phyloP scores from a whole-genome alignment of 92 coral and sea anemone species.

The Epizoanthus rinbou region DNA sequence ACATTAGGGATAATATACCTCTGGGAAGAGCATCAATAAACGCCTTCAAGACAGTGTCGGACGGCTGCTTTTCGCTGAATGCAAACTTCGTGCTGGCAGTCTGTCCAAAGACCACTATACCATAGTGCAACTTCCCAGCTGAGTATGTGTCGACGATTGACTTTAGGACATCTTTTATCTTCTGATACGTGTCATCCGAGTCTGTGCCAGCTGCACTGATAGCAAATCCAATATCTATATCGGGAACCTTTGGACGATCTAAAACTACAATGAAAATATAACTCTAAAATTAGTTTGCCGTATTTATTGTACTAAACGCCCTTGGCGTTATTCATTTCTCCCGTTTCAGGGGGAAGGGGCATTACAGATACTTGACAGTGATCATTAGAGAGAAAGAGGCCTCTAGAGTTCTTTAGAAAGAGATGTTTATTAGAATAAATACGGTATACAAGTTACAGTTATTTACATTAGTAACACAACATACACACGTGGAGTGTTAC shows the following conservation, averaged over 20 bases:
- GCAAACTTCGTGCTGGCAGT: conserved; percentile 40
- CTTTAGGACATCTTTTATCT: conserved; percentile 43
- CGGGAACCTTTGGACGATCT: conserved; percentile 29
- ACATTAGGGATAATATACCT: background rate
- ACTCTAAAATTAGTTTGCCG: too few species aligned
- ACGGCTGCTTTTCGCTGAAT: conserved; percentile 26
- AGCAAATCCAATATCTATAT: conserved; percentile 55
- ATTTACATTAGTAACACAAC: too few species aligned
- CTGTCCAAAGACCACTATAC: conserved; percentile 48
- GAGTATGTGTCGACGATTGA: conserved; percentile 48
- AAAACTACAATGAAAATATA: background rate
- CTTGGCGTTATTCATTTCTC: too few species aligned
- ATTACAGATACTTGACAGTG: too few species aligned
- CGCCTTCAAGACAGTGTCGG: conserved; percentile 31
- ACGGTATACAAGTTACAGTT: too few species aligned
- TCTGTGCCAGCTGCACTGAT: conserved; percentile 46
- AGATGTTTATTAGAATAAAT: too few species aligned
- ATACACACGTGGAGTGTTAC: too few species aligned
- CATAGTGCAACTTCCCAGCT: conserved; percentile 44
- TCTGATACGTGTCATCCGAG: conserved; percentile 37
- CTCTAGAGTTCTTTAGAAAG: too few species aligned
- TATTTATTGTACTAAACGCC: too few species aligned
- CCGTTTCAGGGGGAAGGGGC: too few species aligned
- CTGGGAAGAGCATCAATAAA: conserved; percentile 38
- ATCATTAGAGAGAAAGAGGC: too few species aligned